These are phyloP conservation scores for Sylvietta virens DNA, from an alignment of 2,113 vertebrate species.

Conservation along the genomic window DNA sequence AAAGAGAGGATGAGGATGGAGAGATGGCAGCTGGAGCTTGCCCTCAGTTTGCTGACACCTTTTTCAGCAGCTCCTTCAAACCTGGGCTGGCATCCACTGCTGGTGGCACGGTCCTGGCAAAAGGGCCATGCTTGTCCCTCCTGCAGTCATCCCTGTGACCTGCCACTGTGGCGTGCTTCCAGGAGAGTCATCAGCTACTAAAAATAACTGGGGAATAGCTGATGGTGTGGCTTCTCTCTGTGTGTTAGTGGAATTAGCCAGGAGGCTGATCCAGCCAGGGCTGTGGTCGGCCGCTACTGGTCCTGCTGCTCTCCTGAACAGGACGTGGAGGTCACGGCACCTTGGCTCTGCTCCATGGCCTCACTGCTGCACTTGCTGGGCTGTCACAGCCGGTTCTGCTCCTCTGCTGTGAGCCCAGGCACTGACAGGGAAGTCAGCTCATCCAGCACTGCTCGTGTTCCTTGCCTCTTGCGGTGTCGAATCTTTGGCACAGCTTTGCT, in stretches of 20 bases:
- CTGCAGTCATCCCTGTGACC: not conserved
- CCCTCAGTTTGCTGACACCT: not conserved
- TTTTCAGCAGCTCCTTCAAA: not conserved
- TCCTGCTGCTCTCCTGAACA: not conserved
- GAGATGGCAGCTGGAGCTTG: not conserved
- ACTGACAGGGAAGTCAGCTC: not conserved
- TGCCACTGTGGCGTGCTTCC: accelerated
- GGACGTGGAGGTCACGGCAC: not conserved
- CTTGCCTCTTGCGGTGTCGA: not conserved
- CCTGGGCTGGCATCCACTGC: not conserved
- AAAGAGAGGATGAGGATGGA: not conserved
- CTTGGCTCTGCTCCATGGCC: not conserved
- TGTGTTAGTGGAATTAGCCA: not conserved
- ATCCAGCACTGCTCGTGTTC: not conserved
- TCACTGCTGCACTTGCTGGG: not conserved
- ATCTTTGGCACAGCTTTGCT: not conserved
- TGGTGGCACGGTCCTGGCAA: not conserved
- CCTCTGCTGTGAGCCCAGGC: not conserved
- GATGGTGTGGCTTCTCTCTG: not conserved
- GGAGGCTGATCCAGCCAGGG: not conserved
- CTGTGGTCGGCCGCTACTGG: not conserved
- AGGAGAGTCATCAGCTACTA: not conserved
- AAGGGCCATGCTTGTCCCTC: not conserved
- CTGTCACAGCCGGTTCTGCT: not conserved
- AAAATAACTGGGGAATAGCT: constrained; percentile 26